Evolutionary conservation across 2,888 invertebrate genomes (phyloP).

Genomic region (Idaea straminata): DNA sequence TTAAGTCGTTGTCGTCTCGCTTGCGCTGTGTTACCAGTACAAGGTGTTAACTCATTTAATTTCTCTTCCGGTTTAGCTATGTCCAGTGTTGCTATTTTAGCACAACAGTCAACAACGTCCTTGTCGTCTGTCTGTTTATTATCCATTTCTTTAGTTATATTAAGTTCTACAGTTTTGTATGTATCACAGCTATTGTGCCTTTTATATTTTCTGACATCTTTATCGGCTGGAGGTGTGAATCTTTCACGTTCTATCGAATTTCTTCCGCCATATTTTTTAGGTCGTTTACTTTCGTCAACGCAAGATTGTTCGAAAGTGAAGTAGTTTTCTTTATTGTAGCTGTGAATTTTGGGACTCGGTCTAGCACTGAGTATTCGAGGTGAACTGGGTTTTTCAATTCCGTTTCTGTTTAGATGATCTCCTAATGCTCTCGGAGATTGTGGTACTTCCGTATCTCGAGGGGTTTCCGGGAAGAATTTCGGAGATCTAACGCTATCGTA

Average conservation of each 20-base stretch:
- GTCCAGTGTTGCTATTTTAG: slow-evolving; percentile 56
- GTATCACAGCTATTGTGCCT: slow-evolving; percentile 73
- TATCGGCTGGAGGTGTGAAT: slow-evolving; percentile 68
- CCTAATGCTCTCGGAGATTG: slow-evolving; percentile 63
- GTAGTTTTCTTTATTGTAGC: slow-evolving; percentile 71
- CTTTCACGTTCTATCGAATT: slow-evolving; percentile 69
- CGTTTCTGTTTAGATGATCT: slow-evolving; percentile 62
- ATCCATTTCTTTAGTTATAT: slow-evolving; percentile 53
- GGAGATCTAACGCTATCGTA: slow-evolving; percentile 71
- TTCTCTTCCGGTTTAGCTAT: slow-evolving; percentile 55
- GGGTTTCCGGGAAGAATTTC: slow-evolving; percentile 70
- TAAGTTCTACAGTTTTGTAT: slow-evolving; percentile 62
- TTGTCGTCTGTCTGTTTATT: slow-evolving; percentile 49
- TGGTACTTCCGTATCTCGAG: slow-evolving; percentile 59
- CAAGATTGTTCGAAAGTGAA: slow-evolving; percentile 65
- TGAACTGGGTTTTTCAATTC: slow-evolving; percentile 64
- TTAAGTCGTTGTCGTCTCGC: slow-evolving; percentile 75
- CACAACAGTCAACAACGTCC: slow-evolving; percentile 70
- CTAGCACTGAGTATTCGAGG: slow-evolving; percentile 56
- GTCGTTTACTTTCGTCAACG: slow-evolving; percentile 52
- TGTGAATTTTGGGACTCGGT: slow-evolving; percentile 69
- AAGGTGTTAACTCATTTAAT: slow-evolving; percentile 45
- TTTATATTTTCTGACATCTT: slow-evolving; percentile 63
- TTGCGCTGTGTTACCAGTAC: slow-evolving; percentile 57
- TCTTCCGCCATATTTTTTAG: slow-evolving; percentile 64